Conservation (phyloP, 1,140 invertebrate genomes). For the Anadara kagoshimensis region DNA sequence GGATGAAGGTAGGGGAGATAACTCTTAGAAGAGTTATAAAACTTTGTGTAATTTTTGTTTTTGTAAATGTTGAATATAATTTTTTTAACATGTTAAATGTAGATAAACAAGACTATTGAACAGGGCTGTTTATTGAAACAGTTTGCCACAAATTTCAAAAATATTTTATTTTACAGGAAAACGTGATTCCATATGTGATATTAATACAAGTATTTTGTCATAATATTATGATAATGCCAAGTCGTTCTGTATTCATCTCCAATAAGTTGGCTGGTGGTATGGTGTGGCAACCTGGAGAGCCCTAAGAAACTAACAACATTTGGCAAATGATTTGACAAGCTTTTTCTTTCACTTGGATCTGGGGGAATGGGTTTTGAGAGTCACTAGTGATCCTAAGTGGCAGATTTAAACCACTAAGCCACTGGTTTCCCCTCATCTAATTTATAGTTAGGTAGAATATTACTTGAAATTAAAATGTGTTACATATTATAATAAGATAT, state of each 20-base stretch:
- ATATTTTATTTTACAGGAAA: neutral
- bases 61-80: neutral
- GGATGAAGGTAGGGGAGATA: constrained; percentile 49
- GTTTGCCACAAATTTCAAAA: no score
- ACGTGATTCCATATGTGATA: neutral
- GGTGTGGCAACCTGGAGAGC: no score
- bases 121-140: no score
- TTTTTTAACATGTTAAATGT: neutral
- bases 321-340: no score
- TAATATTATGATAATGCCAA: neutral
- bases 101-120: neutral
- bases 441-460: no score
- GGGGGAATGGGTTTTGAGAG: no score
- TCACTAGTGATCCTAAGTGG: neutral
- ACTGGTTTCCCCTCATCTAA: neutral
- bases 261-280: no score
- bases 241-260: neutral
- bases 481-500: no score
- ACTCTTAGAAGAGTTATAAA: neutral
- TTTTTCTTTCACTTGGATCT: no score
- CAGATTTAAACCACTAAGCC: neutral
- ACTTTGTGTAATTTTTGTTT: neutral
- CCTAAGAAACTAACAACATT: no score
- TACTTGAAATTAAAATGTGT: no score
- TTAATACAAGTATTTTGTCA: neutral